Evolutionary conservation across 2,888 invertebrate species (phyloP), one percentile per base, ranked within the genome.

Genomic region (Trissolcus japonicus): DNA sequence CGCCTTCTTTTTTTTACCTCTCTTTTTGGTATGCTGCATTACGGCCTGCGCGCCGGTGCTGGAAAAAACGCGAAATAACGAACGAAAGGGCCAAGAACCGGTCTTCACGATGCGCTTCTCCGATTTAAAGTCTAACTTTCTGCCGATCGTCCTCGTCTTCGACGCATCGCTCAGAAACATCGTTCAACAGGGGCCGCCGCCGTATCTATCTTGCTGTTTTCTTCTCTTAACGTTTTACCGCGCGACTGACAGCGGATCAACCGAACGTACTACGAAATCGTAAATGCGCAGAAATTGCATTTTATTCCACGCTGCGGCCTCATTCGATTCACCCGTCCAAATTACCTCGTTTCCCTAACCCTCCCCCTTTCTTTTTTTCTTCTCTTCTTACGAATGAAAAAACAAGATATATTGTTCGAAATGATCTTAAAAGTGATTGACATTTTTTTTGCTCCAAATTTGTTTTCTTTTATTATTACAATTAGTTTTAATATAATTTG

Each of bases 11-110:
- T 51, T 51, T 80, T 78, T 75, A 75, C 80, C 65, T 63, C 50
- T 68, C 69, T 67, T 54, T 71, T 73, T 71, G 74, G 69, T 78
- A 74, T 72, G 62, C 74, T 73, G 69, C 62, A 53, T 59, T 59
- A 65, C 66, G 75, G 69, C 53, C 57, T 29, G 29, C 29, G 51
- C 71, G 48, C 51, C 76, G 71, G 69, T 68, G 79, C 68, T 59
- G 74, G 80, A 81, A 82, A 83, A 83, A 83, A 83, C 82, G 83
- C 79, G 82, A 83, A 84, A 84, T 85, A 84, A 85, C 81, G 84
- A 84, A 82, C 75, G 81, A 79, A 80, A 80, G 79, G 78, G 80
- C 73, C 72, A 76, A 76, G 79, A 81, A 81, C 80, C 81, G 80
- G 82, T 80, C 80, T 75, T 71, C 61, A 59, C 79, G 79, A 80